Percentiles rank a stretch among this genome's conserved stretches.
These are phyloP conservation scores for Ochropleura leucogaster DNA, from an alignment of 2,888 invertebrate species.

Conservation along the genomic window DNA sequence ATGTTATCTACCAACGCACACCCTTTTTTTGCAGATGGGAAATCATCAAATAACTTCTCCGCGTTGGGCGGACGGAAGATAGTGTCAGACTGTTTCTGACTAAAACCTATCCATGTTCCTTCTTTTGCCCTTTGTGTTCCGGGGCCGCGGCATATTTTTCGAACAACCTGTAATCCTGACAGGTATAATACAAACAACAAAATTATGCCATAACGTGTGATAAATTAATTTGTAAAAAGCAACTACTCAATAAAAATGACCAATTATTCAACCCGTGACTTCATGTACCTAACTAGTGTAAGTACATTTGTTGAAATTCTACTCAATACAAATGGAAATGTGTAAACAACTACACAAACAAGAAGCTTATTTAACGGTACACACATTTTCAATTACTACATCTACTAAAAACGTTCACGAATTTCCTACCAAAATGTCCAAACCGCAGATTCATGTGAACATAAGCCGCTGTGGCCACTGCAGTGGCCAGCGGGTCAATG, in stretches of 20 bases:
- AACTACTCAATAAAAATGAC: not conserved
- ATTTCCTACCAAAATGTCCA: conserved; percentile 29
- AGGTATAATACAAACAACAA: too few species aligned
- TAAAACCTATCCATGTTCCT: too few species aligned
- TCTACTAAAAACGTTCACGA: not conserved
- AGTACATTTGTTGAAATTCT: not conserved
- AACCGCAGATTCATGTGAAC: conserved; percentile 19
- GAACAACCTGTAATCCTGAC: too few species aligned
- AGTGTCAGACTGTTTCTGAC: too few species aligned
- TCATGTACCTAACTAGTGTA: not conserved
- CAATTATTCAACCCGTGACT: not conserved
- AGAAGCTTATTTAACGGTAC: not conserved
- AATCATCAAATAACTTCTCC: too few species aligned
- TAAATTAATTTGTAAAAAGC: not conserved
- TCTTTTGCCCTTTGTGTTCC: too few species aligned
- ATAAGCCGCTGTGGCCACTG: conserved; percentile 18
- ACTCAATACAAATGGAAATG: not conserved
- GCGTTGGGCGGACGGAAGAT: too few species aligned
- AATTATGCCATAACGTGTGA: too few species aligned
- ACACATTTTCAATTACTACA: conserved; percentile 25
- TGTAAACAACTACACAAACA: not conserved
- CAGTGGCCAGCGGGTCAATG: conserved; percentile 59
- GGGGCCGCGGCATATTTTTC: too few species aligned
- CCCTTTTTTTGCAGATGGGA: too few species aligned
- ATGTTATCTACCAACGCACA: too few species aligned